Conservation (phyloP, 1,140 invertebrate genomes). For the Teleopsis dalmanni region DNA sequence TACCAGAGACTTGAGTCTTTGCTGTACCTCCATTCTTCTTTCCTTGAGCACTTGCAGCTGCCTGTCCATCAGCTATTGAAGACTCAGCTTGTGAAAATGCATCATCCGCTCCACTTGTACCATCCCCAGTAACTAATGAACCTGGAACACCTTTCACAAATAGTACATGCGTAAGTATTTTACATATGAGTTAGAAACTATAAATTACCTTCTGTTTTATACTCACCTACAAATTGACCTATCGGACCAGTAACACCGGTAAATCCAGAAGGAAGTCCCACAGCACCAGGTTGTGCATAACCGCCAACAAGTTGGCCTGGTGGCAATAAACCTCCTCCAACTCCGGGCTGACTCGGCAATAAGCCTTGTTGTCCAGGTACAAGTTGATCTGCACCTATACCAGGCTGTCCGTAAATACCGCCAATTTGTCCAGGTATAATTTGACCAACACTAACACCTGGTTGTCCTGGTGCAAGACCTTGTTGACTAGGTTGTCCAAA, state of each 20-base stretch:
- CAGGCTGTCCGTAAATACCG: slow-evolving; percentile 4
- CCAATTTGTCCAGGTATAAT: slow-evolving; percentile 1
- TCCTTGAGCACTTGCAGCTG: slow-evolving; percentile 66
- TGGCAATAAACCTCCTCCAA: slow-evolving; percentile 3
- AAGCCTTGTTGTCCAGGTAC: not conserved
- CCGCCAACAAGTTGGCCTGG: slow-evolving; percentile 6
- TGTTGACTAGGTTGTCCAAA: too few relatives aligned
- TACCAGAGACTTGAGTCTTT: slow-evolving; percentile 71
- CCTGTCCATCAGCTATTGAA: slow-evolving; percentile 60
- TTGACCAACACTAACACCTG: slow-evolving; percentile 1
- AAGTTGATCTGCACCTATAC: slow-evolving; percentile 4
- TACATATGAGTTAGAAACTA: not conserved
- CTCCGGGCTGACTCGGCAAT: slow-evolving; percentile 5
- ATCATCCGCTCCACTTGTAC: slow-evolving; percentile 42
- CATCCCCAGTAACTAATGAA: not conserved
- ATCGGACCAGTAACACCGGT: not conserved
- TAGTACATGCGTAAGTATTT: too few relatives aligned
- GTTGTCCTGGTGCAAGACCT: slow-evolving; percentile 8
- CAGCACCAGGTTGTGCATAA: slow-evolving; percentile 7
- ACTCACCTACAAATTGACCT: slow-evolving; percentile 5
- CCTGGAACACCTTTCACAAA: too few relatives aligned
- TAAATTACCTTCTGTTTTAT: slow-evolving; percentile 5
- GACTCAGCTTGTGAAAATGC: slow-evolving; percentile 69
- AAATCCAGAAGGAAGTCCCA: slow-evolving; percentile 9
- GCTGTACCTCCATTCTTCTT: slow-evolving; percentile 61